These are phyloP conservation scores for Synanceia verrucosa DNA, from an alignment of 2,797 vertebrate genomes.

Conservation along the genomic window DNA sequence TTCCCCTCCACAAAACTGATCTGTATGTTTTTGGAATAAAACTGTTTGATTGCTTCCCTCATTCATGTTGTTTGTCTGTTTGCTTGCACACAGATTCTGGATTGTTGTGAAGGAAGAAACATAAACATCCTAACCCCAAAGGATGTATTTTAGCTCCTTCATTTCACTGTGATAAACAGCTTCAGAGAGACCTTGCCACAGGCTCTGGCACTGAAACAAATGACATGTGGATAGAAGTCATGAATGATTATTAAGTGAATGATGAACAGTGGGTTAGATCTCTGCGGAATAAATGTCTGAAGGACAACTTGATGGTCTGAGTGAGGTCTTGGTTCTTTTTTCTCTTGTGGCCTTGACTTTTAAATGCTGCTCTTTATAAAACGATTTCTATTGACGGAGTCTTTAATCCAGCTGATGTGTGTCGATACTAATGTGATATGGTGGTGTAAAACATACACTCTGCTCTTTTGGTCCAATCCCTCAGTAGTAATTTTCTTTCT, in stretches of 20 bases:
- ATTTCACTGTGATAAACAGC: constrained; percentile 35
- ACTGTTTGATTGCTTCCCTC: too few relatives aligned
- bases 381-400: neutral
- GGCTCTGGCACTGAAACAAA: constrained; percentile 24
- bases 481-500: neutral
- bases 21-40: too few relatives aligned
- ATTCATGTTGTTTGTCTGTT: neutral
- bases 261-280: constrained; percentile 34
- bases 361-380: neutral
- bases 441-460: neutral
- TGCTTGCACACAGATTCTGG: neutral
- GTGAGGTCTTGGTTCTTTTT: neutral
- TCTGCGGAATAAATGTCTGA: constrained; percentile 22
- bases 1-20: too few relatives aligned
- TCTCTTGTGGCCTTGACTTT: neutral
- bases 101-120: constrained; percentile 11
- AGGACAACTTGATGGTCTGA: constrained; percentile 20
- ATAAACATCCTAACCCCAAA: constrained; percentile 21
- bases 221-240: constrained; percentile 27
- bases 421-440: neutral
- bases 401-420: neutral
- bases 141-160: constrained; percentile 17
- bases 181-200: constrained; percentile 30
- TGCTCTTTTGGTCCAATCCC: neutral
- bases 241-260: constrained; percentile 37